Base-by-base conservation (phyloP, 1,140 invertebrate genomes). In the Microplitis mediator region DNA sequence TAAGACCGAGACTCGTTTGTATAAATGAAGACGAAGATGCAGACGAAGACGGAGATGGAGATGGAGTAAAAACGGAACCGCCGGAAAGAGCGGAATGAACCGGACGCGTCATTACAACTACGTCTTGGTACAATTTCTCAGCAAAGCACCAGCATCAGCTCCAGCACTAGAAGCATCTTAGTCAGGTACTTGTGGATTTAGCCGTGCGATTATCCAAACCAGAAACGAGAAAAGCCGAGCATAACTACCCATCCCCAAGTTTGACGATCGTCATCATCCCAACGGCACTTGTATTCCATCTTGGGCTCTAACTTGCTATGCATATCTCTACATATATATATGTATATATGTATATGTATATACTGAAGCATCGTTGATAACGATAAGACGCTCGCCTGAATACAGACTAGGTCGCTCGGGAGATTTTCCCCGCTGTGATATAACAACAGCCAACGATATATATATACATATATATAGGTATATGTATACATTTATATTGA, bases 201-300 rank as follows among this genome's bases (percentile, higher is more conserved):
- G 62, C 61, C 50, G 39, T 45, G 50, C 61, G 69, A 71, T 71
- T 71, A 71, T 71, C 69, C 61, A 45, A 45, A 39, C 58, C 31
- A 65, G 51, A 65, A 71, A 71, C 14, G 69, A 51, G 16, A 36
- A 70, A 70, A 56, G 68, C 54, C 32, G 62, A 39, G 64, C 45
- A n/a, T 64, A 64, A 71, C 62, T 64, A 71, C 69, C 69, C 69
- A 64, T 71, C 50, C 61, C 61, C 51, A 71, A 71, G 50, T 71
- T 71, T 71, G 69, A 71, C 62, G 61, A 71, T 71, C 69, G 54
- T 71, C 60, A 58, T 50, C 68, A 62, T 62, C 13, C 34, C 32
- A 8, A 16, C 65, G 8, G 14, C 31, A 13, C 50, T 16, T 32
- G 6, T 45, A n/a, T 13, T 35, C 4, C 32, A n/a, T 62, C 68